phyloP scores from a whole-genome alignment of 1,140 invertebrate species.

The Orchesella cincta region DNA sequence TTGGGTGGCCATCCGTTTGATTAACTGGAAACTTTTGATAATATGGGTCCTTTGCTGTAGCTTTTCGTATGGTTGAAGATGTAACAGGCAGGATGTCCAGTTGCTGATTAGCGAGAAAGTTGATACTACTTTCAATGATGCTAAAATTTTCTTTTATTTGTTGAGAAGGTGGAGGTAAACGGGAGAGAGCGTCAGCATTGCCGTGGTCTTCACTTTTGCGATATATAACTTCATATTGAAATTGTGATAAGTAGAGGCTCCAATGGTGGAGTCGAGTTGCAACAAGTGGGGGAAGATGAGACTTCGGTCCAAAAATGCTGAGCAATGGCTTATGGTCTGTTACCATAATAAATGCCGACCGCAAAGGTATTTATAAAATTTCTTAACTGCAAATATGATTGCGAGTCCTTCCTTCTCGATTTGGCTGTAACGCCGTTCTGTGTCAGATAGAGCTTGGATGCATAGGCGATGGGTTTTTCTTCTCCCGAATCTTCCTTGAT shows the following conservation, averaged over 20 bases:
- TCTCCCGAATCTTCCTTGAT: constrained; percentile 53
- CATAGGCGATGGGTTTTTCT: constrained; percentile 59
- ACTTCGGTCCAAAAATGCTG: constrained; percentile 54
- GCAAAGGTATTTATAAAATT: constrained; percentile 61
- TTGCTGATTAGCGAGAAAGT: not conserved
- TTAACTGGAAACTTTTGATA: constrained; percentile 28
- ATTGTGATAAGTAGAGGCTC: constrained; percentile 54
- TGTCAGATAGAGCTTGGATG: constrained; percentile 57
- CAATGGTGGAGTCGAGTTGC: constrained; percentile 54
- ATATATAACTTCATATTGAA: constrained; percentile 55
- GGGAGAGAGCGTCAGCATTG: constrained; percentile 53
- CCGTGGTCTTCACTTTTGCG: constrained; percentile 49
- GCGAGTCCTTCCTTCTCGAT: constrained; percentile 62
- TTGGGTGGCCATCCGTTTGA: constrained; percentile 33
- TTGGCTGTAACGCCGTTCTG: constrained; percentile 61
- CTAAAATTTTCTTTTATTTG: not conserved
- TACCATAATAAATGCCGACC: constrained; percentile 55
- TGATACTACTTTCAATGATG: not conserved
- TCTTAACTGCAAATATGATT: constrained; percentile 58
- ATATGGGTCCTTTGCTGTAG: constrained; percentile 12
- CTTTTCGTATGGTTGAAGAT: not conserved
- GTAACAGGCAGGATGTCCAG: not conserved
- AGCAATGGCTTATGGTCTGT: constrained; percentile 60
- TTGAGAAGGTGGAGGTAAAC: constrained; percentile 36
- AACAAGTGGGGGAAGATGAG: constrained; percentile 53